Evolutionary conservation across 2,888 invertebrate genomes (phyloP), one percentile per base, ranked within the genome.

Genomic region (Anthophora plumipes): DNA sequence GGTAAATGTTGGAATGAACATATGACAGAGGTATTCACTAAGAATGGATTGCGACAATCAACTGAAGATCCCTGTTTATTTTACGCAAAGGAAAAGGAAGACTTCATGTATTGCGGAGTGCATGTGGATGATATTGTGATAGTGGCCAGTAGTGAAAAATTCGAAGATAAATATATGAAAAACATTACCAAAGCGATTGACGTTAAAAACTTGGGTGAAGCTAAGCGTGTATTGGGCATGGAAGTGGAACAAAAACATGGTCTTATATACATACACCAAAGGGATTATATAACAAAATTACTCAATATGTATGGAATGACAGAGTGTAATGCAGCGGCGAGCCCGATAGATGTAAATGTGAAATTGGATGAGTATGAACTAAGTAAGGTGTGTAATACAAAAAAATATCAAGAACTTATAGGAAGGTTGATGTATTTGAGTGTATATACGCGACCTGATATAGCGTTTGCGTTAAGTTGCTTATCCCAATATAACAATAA

Each of bases 401-500:
- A 39, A 8, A 7, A 17, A 11, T 74, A 67, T 52, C 73, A 74
- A 50, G 52, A 59, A n/a, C 39, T 74, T 11, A 20, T 74, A 11
- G 73, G 73, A 25, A 48, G 52, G 48, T 12, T 67, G 9, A 73
- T 73, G 59, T 73, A 50, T 52, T 25, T 74, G 37, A 52, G 59
- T 20, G 67, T 73, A 6, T 7, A 37, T 20, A 39, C 50, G 1
- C 64, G 72, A 64, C 64, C 72, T 39, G 72, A 73, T 39, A 46
- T 64, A 37, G n/a, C 64, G 0, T 64, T 25, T 41, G 43, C 71
- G 0, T 8, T 55, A 6, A 73, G 55, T 14, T 73, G 48, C 14
- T 22, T 77, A 7, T 73, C 67, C 0, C 77, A 71, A 54, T 77
- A 57, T 1, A 77, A 71, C 7, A 60, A 31, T n/a, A 54, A 77